These are phyloP conservation scores for Phortica variegata DNA, from an alignment of 1,140 invertebrate species.

Conservation along the genomic window DNA sequence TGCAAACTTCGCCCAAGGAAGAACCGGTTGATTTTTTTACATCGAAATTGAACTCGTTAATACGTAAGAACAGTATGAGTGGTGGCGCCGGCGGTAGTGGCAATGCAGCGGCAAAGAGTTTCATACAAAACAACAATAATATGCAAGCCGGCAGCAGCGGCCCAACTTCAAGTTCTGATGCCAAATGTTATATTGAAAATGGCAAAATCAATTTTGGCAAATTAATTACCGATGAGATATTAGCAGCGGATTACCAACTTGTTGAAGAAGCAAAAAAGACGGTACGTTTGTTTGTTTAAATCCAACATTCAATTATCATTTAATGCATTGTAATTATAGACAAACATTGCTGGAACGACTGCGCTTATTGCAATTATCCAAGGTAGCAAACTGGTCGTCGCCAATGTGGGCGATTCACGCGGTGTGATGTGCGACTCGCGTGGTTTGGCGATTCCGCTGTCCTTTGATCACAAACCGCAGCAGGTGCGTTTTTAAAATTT, in stretches of 20 bases:
- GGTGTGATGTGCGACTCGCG: slow-evolving; percentile 91
- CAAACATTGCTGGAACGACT: slow-evolving; percentile 89
- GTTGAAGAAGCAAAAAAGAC: slow-evolving; percentile 78
- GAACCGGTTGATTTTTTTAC: slow-evolving; percentile 40
- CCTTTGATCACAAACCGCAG: slow-evolving; percentile 95
- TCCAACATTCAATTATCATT: background rate
- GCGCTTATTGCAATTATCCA: slow-evolving; percentile 85
- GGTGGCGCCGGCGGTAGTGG: slow-evolving; percentile 19
- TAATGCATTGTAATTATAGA: slow-evolving; percentile 19
- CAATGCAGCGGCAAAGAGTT: slow-evolving; percentile 35
- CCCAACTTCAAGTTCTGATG: slow-evolving; percentile 52
- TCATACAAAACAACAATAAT: slow-evolving; percentile 45
- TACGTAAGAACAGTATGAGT: no score
- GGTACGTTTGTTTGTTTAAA: slow-evolving; percentile 50
- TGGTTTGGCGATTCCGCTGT: slow-evolving; percentile 87
- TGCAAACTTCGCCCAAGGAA: no score
- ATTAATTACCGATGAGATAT: slow-evolving; percentile 81
- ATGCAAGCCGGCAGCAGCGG: slow-evolving; percentile 15
- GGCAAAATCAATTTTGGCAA: slow-evolving; percentile 76
- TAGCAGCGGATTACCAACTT: slow-evolving; percentile 76
- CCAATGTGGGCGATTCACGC: slow-evolving; percentile 94
- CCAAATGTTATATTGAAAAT: slow-evolving; percentile 67
- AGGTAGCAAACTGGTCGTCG: slow-evolving; percentile 80
- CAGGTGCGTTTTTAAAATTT: slow-evolving; percentile 76
- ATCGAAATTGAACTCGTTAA: slow-evolving; percentile 41